These are phyloP conservation scores for Rhyzopertha dominica DNA, from an alignment of 1,140 invertebrate species.

Conservation along the genomic window DNA sequence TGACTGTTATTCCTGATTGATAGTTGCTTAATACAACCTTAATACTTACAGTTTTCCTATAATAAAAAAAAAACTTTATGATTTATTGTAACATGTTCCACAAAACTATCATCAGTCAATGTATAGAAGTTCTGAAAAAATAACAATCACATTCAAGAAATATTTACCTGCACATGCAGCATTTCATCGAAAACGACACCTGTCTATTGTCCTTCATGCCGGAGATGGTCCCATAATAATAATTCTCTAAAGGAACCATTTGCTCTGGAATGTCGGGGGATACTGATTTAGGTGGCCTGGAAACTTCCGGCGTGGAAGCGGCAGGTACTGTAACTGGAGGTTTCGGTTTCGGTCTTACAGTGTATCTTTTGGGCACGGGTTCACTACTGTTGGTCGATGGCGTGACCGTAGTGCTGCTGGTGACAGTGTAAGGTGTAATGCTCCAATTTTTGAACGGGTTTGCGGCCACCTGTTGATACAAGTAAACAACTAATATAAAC, in stretches of 20 bases:
- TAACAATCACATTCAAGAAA: no score
- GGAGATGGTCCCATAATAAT: slow-evolving; percentile 55
- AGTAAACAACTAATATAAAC: no score
- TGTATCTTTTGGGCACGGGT: slow-evolving; percentile 6
- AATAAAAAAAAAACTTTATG: no score
- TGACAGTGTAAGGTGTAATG: slow-evolving; percentile 20
- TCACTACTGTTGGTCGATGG: slow-evolving; percentile 5
- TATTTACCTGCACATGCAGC: slow-evolving; percentile 28
- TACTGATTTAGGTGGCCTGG: slow-evolving; percentile 40
- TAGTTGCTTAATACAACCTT: no score
- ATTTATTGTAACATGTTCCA: no score
- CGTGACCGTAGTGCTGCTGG: slow-evolving; percentile 12
- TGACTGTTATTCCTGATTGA: no score
- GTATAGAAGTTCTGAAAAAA: no score
- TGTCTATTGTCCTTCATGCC: not conserved
- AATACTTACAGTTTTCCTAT: no score
- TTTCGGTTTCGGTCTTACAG: not conserved
- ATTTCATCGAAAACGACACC: slow-evolving; percentile 33
- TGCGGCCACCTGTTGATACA: slow-evolving; percentile 53
- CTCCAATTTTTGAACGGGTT: slow-evolving; percentile 80
- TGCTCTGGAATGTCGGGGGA: slow-evolving; percentile 34
- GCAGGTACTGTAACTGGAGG: not conserved
- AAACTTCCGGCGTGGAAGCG: slow-evolving; percentile 13
- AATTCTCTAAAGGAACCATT: slow-evolving; percentile 50
- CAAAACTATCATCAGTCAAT: no score